phyloP scores from a whole-genome alignment of 2,113 vertebrate genomes.

The Condylura cristata region DNA sequence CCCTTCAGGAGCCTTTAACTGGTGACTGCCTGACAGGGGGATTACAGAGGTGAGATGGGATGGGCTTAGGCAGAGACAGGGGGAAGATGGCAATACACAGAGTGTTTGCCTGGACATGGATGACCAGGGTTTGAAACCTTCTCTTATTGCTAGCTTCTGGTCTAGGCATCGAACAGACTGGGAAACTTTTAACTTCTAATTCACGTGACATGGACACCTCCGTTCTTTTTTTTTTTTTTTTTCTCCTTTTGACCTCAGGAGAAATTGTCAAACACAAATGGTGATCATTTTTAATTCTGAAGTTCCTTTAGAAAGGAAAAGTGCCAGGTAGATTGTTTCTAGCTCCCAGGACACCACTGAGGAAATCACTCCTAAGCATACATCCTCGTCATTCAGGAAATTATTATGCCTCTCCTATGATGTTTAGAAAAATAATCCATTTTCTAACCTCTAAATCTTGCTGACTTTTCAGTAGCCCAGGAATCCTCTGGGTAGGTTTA shows the following conservation, averaged over 20 bases:
- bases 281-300: slow-evolving; percentile 46
- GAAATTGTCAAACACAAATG: slow-evolving; percentile 54
- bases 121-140: slow-evolving; percentile 21
- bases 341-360: neutral
- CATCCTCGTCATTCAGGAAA: neutral
- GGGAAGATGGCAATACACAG: slow-evolving; percentile 17
- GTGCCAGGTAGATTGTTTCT: slow-evolving; percentile 27
- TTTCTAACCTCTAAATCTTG: neutral
- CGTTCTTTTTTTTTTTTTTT: neutral
- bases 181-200: slow-evolving; percentile 24
- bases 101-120: neutral
- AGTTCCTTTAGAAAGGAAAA: slow-evolving; percentile 42
- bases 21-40: slow-evolving; percentile 36
- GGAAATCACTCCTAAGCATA: slow-evolving; percentile 56
- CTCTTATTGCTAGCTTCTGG: neutral
- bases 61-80: slow-evolving; percentile 1
- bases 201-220: slow-evolving; percentile 21
- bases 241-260: slow-evolving; percentile 5
- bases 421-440: neutral
- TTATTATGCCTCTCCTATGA: neutral
- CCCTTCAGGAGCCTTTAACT: slow-evolving; percentile 41
- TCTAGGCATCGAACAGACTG: neutral
- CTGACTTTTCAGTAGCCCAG: neutral
- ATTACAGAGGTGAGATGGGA: neutral
- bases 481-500: neutral